Conservation (phyloP, 2,888 invertebrate species). For the Silvanus unidentatus region DNA sequence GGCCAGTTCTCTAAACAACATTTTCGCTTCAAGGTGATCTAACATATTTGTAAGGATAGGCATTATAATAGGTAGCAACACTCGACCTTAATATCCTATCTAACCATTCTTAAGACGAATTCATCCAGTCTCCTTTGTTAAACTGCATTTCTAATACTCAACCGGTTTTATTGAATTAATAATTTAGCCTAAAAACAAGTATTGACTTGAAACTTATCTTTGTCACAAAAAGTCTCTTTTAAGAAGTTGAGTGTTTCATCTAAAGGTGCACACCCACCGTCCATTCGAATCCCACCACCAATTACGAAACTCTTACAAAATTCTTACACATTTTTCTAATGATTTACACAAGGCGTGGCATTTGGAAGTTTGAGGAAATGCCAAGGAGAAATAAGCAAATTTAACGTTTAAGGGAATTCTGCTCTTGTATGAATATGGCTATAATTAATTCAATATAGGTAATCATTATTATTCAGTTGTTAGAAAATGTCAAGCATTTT, state of each 20-base stretch:
- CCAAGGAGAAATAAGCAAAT: too few relatives aligned
- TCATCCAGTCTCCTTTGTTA: slow-evolving; percentile 40
- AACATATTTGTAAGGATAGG: slow-evolving; percentile 38
- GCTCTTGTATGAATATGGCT: too few relatives aligned
- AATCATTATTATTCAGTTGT: too few relatives aligned
- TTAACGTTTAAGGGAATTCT: too few relatives aligned
- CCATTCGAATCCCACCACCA: too few relatives aligned
- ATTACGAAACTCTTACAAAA: too few relatives aligned
- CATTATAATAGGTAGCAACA: slow-evolving; percentile 22
- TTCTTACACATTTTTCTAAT: too few relatives aligned
- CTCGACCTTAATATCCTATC: slow-evolving; percentile 38
- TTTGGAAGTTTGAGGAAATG: too few relatives aligned
- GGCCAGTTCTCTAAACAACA: slow-evolving; percentile 31
- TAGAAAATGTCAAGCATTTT: too few relatives aligned
- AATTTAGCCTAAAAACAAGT: slow-evolving; percentile 44
- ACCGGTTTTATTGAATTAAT: slow-evolving; percentile 46
- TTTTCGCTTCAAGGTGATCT: slow-evolving; percentile 36
- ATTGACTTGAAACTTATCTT: slow-evolving; percentile 23
- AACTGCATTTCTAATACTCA: slow-evolving; percentile 43
- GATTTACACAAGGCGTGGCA: too few relatives aligned
- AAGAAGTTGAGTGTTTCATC: slow-evolving; percentile 9
- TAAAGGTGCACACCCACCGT: too few relatives aligned
- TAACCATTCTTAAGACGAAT: slow-evolving; percentile 36
- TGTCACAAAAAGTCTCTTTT: neutral
- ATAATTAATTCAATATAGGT: too few relatives aligned